Base-by-base conservation (phyloP, 92 coral and sea anemone species). In the Zoanthus sociatus region DNA sequence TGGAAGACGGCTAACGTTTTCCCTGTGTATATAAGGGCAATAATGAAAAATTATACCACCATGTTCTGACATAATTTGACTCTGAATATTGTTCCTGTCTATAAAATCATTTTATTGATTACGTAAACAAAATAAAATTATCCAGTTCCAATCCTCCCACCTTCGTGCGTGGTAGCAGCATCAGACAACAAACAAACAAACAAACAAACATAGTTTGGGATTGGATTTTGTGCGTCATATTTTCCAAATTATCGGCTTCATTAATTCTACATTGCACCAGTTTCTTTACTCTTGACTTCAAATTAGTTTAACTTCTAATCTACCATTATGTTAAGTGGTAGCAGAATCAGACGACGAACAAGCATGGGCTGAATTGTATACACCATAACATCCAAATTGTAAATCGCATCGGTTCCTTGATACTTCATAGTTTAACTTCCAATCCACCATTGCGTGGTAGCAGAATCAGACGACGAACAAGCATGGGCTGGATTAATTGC, bases 401-500 rank as follows among this genome's bases (percentile, higher is more conserved):
- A 0, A 16, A 78, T 5, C 8, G 71, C 50, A 15, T 71, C 83
- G 15, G n/a, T n/a, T 37, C 42, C 42, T 37, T 37, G 1, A 37
- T 37, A 2, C 42, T 37, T 37, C 42, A 37, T 37, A 37, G 42
- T 37, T 56, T 60, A 60, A 11, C 71, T 63, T 1, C 83, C 83
- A 7, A 78, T 58, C 83, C 83, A 78, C 83, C 83, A 78, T 37
- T 78, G 83, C 8, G 83, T 78, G 60, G 71, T 78, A 6, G 83
- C 51, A 10, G 71, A 78, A 17, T 37, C 70, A 18, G 83, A 78
- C 17, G 83, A 78, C 51, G 83, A 13, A 78, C 83, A 78, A 69
- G 71, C 71, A 14, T 78, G 83, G 50, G 66, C 72, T 7, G 83
- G n/a, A n/a, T n/a, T n/a, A 54, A 16, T 78, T 78, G 18, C 1